Percentiles rank a stretch among this genome's conserved stretches.
Evolutionary conservation across 1,140 invertebrate species (phyloP).

Genomic region (Lepidurus apus): DNA sequence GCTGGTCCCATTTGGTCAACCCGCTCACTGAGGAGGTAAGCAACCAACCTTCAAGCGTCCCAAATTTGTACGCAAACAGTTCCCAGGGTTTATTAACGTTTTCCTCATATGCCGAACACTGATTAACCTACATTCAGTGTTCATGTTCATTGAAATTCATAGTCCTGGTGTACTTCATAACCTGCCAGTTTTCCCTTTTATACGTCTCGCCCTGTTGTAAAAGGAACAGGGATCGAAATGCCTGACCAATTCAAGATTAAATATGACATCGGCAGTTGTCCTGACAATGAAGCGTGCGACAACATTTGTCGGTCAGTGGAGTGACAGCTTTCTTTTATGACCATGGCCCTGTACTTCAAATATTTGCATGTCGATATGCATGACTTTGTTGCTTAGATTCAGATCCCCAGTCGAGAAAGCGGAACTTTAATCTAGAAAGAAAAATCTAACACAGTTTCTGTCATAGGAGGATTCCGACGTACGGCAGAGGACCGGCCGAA

Average conservation of each 20-base stretch:
- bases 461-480: not conserved
- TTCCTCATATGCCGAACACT: not conserved
- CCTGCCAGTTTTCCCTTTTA: not conserved
- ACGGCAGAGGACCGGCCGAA: not conserved
- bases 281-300: no score
- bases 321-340: no score
- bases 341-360: no score
- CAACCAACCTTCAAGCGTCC: not conserved
- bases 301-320: no score
- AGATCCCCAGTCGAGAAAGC: no score
- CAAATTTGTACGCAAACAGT: not conserved
- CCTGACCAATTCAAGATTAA: no score
- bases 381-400: no score
- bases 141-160: not conserved
- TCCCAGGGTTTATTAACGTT: not conserved
- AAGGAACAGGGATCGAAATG: no score
- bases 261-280: no score
- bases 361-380: no score
- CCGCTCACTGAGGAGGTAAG: not conserved
- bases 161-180: not conserved
- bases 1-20: not conserved
- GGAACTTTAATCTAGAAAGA: no score
- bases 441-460: not conserved
- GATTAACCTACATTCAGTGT: not conserved
- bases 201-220: not conserved